Percentiles rank a stretch among this genome's conserved stretches.
Evolutionary conservation across 2,113 vertebrate species (phyloP).

Genomic region (Carassius gibelio): DNA sequence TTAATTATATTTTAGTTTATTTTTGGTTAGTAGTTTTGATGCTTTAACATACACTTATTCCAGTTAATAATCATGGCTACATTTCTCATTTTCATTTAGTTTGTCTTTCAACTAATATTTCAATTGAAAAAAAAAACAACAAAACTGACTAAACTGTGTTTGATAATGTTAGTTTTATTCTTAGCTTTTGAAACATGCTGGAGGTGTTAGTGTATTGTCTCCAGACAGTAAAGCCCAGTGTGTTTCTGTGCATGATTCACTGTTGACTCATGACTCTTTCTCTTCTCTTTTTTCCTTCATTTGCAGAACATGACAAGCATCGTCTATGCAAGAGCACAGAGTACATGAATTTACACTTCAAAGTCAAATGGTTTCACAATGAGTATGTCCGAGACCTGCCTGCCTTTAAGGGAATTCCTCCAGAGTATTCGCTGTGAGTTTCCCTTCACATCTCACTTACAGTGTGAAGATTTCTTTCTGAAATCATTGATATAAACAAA

Average conservation of each 20-base stretch:
- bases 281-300: constrained; percentile 65
- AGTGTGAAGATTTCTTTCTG: background rate
- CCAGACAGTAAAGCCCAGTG: background rate
- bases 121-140: too few species aligned
- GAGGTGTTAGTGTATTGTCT: background rate
- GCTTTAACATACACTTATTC: background rate
- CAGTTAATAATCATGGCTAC: background rate
- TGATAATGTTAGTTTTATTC: background rate
- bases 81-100: background rate
- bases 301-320: constrained; percentile 95
- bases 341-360: constrained; percentile 99
- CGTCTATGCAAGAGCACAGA: constrained; percentile 98
- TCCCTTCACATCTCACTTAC: background rate
- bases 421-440: constrained; percentile 97
- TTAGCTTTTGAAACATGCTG: background rate
- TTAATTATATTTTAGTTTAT: background rate
- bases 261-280: constrained; percentile 6
- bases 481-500: background rate
- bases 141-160: background rate
- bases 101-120: background rate
- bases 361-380: constrained; percentile 99
- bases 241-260: background rate
- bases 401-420: constrained; percentile 87
- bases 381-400: constrained; percentile 93
- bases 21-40: background rate